Evolutionary conservation across 2,797 vertebrate genomes (phyloP), one percentile per base, ranked within the genome.

Genomic region (Heliangelus exortis): DNA sequence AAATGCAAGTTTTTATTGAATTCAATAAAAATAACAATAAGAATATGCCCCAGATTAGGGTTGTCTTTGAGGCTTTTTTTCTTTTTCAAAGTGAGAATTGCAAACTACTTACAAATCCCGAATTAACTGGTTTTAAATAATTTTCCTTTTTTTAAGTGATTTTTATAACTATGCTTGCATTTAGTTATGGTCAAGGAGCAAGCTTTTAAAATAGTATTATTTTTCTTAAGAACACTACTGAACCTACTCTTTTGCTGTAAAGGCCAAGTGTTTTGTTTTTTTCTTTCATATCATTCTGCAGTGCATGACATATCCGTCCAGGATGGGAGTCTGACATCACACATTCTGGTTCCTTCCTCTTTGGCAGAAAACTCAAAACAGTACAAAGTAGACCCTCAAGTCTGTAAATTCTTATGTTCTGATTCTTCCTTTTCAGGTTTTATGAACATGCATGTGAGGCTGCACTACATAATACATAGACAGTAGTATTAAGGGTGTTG

Each of bases 181-280:
- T 89, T 93, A 89, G 76, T 88, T 89, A 65, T 34, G 29, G 47
- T 85, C 36, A n/a, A 91, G 13, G 26, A 92, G n/a, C 6, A 83
- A 57, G 57, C 21, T 58, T 85, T 89, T 79, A 59, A 31, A 89
- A 90, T 77, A 73, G 89, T n/a, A 55, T 16, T 82, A 71, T 71
- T 87, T 82, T 89, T 82, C 66, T 91, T 66, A 45, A 93, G 89
- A 92, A 57, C 20, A 50, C 79, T 92, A 75, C 87, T 89, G 87
- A 94, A 87, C 12, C 10, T 23, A 55, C 19, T 77, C 22, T 89
- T 90, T 89, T 89, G 50, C 63, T 74, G 15, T 21, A 76, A 75
- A 67, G 33, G 26, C 36, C 31, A 71, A 77, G 15, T 50, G 93
- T 84, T 92, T 50, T 82, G 76, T 11, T 50, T 36, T 47, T 33